phyloP scores from a whole-genome alignment of 2,888 invertebrate genomes.

The Eupithecia abbreviata region DNA sequence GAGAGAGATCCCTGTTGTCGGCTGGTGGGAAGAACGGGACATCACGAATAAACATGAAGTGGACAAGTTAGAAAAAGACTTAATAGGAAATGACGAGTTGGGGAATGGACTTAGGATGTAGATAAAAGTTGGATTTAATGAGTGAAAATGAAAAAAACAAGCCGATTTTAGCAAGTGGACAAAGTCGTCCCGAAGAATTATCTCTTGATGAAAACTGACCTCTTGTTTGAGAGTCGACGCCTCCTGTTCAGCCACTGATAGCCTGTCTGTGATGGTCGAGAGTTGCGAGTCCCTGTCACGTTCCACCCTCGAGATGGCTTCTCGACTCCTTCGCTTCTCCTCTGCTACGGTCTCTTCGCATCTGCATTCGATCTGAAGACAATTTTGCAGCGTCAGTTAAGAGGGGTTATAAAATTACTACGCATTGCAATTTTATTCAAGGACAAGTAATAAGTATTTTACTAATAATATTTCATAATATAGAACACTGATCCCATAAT shows the following conservation, averaged over 20 bases:
- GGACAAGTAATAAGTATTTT: not conserved
- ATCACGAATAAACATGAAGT: no score
- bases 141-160: no score
- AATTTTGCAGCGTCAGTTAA: slow-evolving; percentile 5
- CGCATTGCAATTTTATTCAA: not conserved
- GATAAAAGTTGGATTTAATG: no score
- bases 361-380: slow-evolving; percentile 87
- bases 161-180: no score
- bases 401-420: not conserved
- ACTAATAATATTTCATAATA: no score
- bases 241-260: slow-evolving; percentile 78
- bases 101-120: no score
- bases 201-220: slow-evolving; percentile 52
- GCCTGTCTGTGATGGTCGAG: slow-evolving; percentile 71
- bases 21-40: no score
- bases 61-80: no score
- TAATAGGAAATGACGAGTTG: no score
- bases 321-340: slow-evolving; percentile 93
- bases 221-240: slow-evolving; percentile 82
- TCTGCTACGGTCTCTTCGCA: slow-evolving; percentile 90
- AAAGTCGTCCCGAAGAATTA: not conserved
- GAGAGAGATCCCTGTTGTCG: not conserved
- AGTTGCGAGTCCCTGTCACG: slow-evolving; percentile 87
- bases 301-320: slow-evolving; percentile 91
- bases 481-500: no score